These are phyloP conservation scores for Sylvia atricapilla DNA, from an alignment of 2,113 vertebrate genomes.

Conservation along the genomic window DNA sequence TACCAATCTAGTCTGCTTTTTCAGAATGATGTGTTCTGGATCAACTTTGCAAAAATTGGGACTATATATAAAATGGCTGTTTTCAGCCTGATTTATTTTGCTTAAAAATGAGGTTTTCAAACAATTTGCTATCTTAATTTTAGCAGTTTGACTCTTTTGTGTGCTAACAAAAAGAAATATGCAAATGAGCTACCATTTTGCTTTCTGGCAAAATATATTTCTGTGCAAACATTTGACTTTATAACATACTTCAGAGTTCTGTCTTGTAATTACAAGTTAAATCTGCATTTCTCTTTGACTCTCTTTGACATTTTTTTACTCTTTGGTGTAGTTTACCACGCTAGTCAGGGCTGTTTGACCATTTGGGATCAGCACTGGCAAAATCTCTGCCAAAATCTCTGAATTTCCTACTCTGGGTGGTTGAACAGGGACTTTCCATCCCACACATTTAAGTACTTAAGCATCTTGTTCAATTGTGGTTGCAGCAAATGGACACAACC, in stretches of 20 bases:
- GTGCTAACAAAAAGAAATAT: constrained; percentile 69
- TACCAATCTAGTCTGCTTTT: not conserved
- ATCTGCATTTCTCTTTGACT: constrained; percentile 63
- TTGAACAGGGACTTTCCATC: not conserved
- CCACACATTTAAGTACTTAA: not conserved
- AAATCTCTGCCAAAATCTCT: not conserved
- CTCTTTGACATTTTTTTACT: no score
- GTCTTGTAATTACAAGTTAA: constrained; percentile 66
- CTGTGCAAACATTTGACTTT: constrained; percentile 72
- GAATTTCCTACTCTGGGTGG: not conserved
- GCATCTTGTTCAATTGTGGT: not conserved
- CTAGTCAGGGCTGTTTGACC: not conserved
- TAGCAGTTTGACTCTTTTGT: constrained; percentile 69
- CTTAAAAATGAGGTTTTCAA: constrained; percentile 71
- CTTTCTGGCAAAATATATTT: constrained; percentile 74
- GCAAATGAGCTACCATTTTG: constrained; percentile 68
- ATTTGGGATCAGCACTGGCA: not conserved
- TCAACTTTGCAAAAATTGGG: not conserved
- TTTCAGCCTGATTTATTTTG: constrained; percentile 59
- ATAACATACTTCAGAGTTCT: constrained; percentile 53
- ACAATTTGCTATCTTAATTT: constrained; percentile 71
- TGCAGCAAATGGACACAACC: not conserved
- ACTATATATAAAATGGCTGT: constrained; percentile 46
- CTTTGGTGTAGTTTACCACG: not conserved
- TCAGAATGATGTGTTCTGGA: not conserved